phyloP scores from a whole-genome alignment of 2,797 vertebrate genomes.

The Mormyrus proboscirostris region DNA sequence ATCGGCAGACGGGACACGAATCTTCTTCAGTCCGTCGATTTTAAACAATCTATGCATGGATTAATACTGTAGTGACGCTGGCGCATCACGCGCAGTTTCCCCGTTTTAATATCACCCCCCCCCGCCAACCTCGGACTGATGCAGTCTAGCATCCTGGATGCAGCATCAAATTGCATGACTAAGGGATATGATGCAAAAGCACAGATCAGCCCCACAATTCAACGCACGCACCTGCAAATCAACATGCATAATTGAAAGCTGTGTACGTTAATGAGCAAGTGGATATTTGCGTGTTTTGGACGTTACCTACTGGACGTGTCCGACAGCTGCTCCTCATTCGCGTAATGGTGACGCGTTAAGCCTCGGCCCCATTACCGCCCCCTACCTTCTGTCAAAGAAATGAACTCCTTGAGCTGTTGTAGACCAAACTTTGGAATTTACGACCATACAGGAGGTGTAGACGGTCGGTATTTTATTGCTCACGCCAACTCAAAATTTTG shows the following conservation, averaged over 20 bases:
- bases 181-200: neutral
- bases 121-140: neutral
- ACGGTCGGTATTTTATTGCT: neutral
- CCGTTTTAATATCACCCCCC: neutral
- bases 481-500: neutral
- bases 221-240: neutral
- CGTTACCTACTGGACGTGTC: neutral
- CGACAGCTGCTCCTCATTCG: neutral
- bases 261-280: neutral
- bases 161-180: slow-evolving; percentile 1
- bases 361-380: neutral
- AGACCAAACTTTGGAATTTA: neutral
- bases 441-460: neutral
- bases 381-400: neutral
- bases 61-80: neutral
- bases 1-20: neutral
- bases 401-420: neutral
- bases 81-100: neutral
- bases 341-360: neutral
- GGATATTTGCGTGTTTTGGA: neutral
- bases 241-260: neutral
- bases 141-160: neutral
- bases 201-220: neutral
- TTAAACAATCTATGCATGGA: neutral
- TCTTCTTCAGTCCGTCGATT: neutral